Conservation (phyloP, 2,113 vertebrate genomes). For the Eulacestoma nigropectus region DNA sequence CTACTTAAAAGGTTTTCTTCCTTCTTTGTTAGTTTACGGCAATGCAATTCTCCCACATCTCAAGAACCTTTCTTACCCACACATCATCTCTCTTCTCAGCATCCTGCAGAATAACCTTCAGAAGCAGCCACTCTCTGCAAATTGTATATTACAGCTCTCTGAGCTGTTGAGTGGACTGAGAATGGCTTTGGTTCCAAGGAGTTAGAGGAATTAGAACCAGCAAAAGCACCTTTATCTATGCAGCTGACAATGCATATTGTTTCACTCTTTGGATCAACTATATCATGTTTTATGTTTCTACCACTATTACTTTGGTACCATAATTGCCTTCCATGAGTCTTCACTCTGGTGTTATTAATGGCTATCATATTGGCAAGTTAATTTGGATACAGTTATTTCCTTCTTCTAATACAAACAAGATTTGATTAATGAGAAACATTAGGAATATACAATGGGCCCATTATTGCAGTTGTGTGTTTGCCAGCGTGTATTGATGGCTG, state of each 20-base stretch:
- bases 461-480: constrained; percentile 57
- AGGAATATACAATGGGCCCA: constrained; percentile 35
- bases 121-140: background rate
- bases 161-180: background rate
- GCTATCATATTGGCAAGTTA: constrained; percentile 44
- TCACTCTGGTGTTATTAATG: constrained; percentile 41
- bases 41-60: no score
- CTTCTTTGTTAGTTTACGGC: background rate
- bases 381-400: constrained; percentile 57
- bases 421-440: constrained; percentile 64
- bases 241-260: background rate
- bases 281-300: background rate
- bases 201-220: background rate
- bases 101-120: background rate
- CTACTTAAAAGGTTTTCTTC: background rate
- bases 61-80: background rate
- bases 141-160: background rate
- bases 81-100: background rate
- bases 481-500: constrained; percentile 21
- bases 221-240: background rate
- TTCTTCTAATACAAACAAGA: constrained; percentile 46
- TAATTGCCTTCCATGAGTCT: constrained; percentile 26
- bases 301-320: background rate
- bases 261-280: background rate
- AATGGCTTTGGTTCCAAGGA: background rate